Conservation (phyloP, 2,797 vertebrate species). For the Melanogrammus aeglefinus region DNA sequence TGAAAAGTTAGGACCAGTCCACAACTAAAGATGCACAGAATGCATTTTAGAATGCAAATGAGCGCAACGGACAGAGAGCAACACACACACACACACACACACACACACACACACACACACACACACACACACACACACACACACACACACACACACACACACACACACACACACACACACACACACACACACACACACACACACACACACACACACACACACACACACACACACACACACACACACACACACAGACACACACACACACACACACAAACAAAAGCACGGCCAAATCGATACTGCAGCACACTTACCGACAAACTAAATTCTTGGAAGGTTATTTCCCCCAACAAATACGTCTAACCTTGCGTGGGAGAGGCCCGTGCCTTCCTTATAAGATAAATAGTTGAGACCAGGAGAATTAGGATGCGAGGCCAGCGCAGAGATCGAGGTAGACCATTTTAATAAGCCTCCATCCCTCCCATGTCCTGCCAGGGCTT, state of each 20-base stretch:
- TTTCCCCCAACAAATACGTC: not conserved
- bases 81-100: not conserved
- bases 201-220: constrained; percentile 2
- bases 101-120: not conserved
- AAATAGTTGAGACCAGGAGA: not conserved
- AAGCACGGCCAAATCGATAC: not conserved
- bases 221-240: not conserved
- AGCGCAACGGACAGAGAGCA: not conserved
- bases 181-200: not conserved
- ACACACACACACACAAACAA: not conserved
- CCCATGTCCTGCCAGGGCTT: not conserved
- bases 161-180: not conserved
- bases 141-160: not conserved
- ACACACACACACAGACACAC: not conserved
- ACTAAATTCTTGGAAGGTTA: constrained; percentile 1
- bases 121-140: constrained; percentile 5
- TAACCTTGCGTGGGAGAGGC: not conserved
- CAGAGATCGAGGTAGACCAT: not conserved
- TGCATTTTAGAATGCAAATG: not conserved
- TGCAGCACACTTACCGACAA: not conserved
- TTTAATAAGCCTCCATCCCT: not conserved
- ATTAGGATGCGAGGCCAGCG: not conserved
- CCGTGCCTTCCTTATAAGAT: not conserved
- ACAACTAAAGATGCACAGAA: not conserved
- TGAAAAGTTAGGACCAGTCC: not conserved